These are phyloP conservation scores for Holotrichia oblita DNA, from an alignment of 1,140 invertebrate genomes.

Conservation along the genomic window DNA sequence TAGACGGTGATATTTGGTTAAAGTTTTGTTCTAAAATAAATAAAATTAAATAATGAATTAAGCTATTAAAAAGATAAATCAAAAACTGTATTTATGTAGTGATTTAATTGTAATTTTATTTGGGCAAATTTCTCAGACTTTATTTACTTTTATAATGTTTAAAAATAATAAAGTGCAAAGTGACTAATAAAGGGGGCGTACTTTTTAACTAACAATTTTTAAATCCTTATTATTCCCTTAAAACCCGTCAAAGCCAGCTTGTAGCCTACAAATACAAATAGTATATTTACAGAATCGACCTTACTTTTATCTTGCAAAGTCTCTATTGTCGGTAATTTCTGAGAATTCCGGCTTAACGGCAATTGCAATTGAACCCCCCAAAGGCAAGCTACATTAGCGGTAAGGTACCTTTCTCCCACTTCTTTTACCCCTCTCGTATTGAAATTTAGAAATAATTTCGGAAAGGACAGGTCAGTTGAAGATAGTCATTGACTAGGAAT, in stretches of 20 bases:
- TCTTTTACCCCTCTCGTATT: slow-evolving; percentile 22
- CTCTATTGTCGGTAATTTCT: slow-evolving; percentile 14
- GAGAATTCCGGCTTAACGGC: slow-evolving; percentile 22
- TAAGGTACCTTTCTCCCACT: slow-evolving; percentile 24
- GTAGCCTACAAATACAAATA: no score
- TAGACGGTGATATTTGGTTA: no score
- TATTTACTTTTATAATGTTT: background rate
- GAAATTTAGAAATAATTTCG: background rate
- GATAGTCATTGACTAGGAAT: background rate
- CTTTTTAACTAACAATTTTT: background rate
- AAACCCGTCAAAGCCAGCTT: no score
- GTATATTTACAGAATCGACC: slow-evolving; percentile 24
- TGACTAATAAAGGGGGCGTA: background rate
- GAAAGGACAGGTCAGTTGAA: slow-evolving; percentile 17
- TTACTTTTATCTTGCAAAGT: background rate
- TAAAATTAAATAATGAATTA: no score
- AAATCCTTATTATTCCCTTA: background rate
- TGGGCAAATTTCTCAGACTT: background rate
- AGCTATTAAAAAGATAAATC: no score
- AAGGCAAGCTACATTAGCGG: slow-evolving; percentile 14
- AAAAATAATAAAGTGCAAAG: no score
- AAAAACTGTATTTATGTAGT: no score
- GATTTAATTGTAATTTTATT: no score
- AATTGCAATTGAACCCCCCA: slow-evolving; percentile 32
- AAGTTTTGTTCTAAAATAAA: no score